Base-by-base conservation (phyloP, 2,888 invertebrate species). In the Lithosia quadra region DNA sequence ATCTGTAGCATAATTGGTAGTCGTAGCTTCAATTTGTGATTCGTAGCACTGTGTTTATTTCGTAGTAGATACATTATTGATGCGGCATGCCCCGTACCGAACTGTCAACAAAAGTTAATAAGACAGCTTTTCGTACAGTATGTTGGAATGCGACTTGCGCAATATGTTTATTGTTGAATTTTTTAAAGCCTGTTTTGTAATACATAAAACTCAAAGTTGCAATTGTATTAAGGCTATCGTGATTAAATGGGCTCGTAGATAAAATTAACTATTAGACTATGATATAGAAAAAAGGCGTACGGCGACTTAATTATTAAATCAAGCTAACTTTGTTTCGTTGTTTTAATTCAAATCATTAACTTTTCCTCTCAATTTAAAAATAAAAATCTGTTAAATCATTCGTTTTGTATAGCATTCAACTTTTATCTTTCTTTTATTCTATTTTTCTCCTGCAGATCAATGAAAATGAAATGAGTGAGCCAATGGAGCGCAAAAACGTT, bases 401-500 rank as follows among this genome's bases (percentile, higher is more conserved):
- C 74, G 59, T 76, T 72, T 79, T 68, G 68, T 78, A 63, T 74
- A 61, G 68, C 75, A 69, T 77, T 78, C 64, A 69, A 73, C 73
- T 77, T 79, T 81, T 77, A 77, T 77, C 74, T 81, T 76, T 78
- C 74, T 76, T 76, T 75, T 78, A 73, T 76, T 72, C 76, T 74
- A 76, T 78, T 81, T 78, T 78, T 79, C 77, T 79, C 81, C 75
- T 80, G 72, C 74, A 79, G 84, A 84, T 84, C 86, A 86, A 82
- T 84, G 84, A 77, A 82, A 84, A 85, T 85, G 82, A 86, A 90
- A 89, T 87, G 86, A 88, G 84, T 85, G 80, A 86, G 78, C 78
- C 88, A 89, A 88, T 90, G 88, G 85, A 87, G 82, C 85, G 83
- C 83, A 85, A 91, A 87, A 88, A 80, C 87, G 84, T 88, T 87